Base-by-base conservation (phyloP, 2,797 vertebrate species). In the Sebastes jordani region DNA sequence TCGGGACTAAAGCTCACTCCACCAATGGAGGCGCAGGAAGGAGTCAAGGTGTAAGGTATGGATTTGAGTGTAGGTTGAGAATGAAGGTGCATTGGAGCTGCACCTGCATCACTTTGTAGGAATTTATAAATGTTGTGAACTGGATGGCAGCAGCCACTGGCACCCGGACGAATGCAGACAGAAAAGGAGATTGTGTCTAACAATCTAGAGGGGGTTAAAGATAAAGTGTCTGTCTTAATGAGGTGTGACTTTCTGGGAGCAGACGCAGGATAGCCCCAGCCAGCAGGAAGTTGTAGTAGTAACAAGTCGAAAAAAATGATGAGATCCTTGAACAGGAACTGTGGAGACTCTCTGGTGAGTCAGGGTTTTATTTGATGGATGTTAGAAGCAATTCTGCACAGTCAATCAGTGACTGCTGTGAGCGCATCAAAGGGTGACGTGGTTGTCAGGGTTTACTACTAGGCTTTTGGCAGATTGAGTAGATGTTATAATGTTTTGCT, bases 381-480 rank as follows among this genome's bases (percentile, higher is more conserved):
- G 69, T 64, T 62, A 72, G 16, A 77, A 23, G 16, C 23, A 58
- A 69, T 65, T 70, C 32, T 23, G 8, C 71, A 74, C 29, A 70
- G 64, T 82, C 76, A 78, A 55, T 81, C 75, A 66, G 27, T 58
- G 54, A 42, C 77, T 71, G 29, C 58, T 66, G 30, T 30, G 32
- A 58, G 29, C 52, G 22, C 59, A 46, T 55, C 68, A 80, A 54
- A 74, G 23, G 25, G 71, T 60, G 25, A 62, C 60, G 59, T 58
- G 34, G 52, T 27, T 71, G 29, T 70, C 49, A 73, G 25, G 18
- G 58, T 78, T 80, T 23, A 62, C 55, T 60, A 23, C 23, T 20
- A 34, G 32, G 27, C 7, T 52, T 71, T 46, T 72, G 46, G 67
- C 54, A 68, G 74, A 78, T 54, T 16, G 60, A 23, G 42, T 70